Evolutionary conservation across 2,888 invertebrate species (phyloP), one percentile per base, ranked within the genome.

Genomic region (Crossocerus cetratus): DNA sequence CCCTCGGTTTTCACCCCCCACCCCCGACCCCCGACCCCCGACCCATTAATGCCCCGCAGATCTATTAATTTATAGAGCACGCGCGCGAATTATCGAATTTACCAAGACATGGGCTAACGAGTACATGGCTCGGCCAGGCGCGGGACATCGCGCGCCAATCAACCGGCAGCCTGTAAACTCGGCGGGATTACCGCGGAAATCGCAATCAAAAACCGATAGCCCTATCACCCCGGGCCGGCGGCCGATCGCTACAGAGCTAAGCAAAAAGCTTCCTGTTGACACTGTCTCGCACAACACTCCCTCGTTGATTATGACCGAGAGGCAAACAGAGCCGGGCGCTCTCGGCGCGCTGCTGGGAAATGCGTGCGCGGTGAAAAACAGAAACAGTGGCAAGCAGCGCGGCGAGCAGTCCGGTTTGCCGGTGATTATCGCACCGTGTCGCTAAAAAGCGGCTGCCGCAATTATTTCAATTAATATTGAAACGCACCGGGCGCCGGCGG

Each of bases 401-500:
- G 16, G 16, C 57, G n/a, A 2, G 59, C 3, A 11, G 11, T n/a
- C 20, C 49, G 57, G 22, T 23, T 44, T 20, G 18, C 18, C 23
- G 42, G 54, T 20, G 53, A 67, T 70, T 68, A 70, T 42, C 59
- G 56, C 20, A 16, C 5, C 44, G 62, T 13, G 22, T 14, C 11
- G 32, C 32, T 2, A 13, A 20, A 45, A 55, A 69, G 58, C 55
- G 60, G 65, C 58, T 69, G 54, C 42, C 45, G 45, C 61, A 75
- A 75, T 81, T 72, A 77, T 72, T 81, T 72, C 73, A 74, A 81
- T 76, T 77, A 74, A 67, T 76, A 75, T 75, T 59, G 72, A 71
- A 75, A 65, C 23, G 56, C 22, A 59, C 45, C 20, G 8, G 2
- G 59, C n/a, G n/a, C 22, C 20, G 8, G 3, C 3, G 45, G 14